These are phyloP conservation scores for Athetis lepigone DNA, from an alignment of 2,888 invertebrate genomes.

Conservation along the genomic window DNA sequence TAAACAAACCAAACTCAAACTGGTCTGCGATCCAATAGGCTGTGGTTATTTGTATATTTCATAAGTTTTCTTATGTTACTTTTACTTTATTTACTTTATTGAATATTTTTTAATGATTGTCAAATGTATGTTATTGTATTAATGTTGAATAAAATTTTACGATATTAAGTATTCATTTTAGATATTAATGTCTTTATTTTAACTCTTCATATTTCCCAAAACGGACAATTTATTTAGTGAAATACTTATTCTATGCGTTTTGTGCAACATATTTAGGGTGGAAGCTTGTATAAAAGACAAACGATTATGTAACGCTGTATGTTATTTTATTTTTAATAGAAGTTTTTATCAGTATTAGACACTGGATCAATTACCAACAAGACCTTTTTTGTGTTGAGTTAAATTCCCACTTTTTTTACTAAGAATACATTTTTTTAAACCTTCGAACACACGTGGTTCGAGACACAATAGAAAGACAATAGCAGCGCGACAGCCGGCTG, in stretches of 20 bases:
- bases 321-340: too few relatives aligned
- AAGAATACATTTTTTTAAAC: too few relatives aligned
- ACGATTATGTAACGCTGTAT: too few relatives aligned
- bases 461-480: too few relatives aligned
- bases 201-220: neutral
- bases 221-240: neutral
- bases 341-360: too few relatives aligned
- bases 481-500: too few relatives aligned
- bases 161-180: conserved; percentile 51
- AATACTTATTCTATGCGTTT: neutral
- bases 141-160: conserved; percentile 79
- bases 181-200: conserved; percentile 28
- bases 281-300: too few relatives aligned
- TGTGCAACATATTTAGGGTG: too few relatives aligned
- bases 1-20: conserved; percentile 77
- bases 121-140: conserved; percentile 74
- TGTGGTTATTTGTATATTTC: conserved; percentile 85
- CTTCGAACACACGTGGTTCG: too few relatives aligned
- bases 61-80: conserved; percentile 70
- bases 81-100: conserved; percentile 76
- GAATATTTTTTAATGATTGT: conserved; percentile 70
- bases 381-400: too few relatives aligned
- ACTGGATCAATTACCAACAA: too few relatives aligned
- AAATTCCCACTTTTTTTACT: too few relatives aligned
- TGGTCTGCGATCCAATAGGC: conserved; percentile 89